Percentiles rank a stretch among this genome's conserved stretches.
These are phyloP conservation scores for Drosophila orena DNA, from an alignment of 1,140 invertebrate species.

Conservation along the genomic window DNA sequence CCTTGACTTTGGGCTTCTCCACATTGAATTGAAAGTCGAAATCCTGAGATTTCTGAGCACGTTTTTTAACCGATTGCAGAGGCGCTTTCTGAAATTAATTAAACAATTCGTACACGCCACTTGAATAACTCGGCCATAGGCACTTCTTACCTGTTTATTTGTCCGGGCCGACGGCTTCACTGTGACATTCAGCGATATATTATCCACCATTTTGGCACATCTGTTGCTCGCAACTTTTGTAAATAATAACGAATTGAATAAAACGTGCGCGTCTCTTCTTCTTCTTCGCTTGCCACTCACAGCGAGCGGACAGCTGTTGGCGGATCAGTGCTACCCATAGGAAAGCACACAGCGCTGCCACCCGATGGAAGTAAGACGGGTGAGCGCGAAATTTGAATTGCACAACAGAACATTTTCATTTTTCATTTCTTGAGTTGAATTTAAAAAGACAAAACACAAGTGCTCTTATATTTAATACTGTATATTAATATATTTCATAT, in stretches of 20 bases:
- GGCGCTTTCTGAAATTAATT: not conserved
- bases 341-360: not conserved
- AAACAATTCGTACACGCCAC: not conserved
- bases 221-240: conserved; percentile 27
- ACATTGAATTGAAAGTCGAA: conserved; percentile 68
- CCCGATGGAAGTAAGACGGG: not conserved
- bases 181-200: conserved; percentile 57
- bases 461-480: conserved; percentile 7
- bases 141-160: conserved; percentile 23
- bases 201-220: conserved; percentile 42
- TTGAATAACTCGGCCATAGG: not conserved
- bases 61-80: conserved; percentile 24
- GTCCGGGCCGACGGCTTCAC: conserved; percentile 3
- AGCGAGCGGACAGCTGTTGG: conserved; percentile 3
- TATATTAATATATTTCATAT: conserved; percentile 53
- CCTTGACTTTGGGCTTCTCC: conserved; percentile 70
- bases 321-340: conserved; percentile 1
- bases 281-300: not conserved
- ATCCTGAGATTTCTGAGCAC: conserved; percentile 11
- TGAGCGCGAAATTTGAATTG: not conserved
- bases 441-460: not conserved
- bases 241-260: conserved; percentile 24
- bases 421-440: not conserved
- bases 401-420: not conserved
- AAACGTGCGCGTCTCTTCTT: conserved; percentile 66